Evolutionary conservation across 2,113 vertebrate species (phyloP).

Genomic region (Poeciliopsis prolifica): DNA sequence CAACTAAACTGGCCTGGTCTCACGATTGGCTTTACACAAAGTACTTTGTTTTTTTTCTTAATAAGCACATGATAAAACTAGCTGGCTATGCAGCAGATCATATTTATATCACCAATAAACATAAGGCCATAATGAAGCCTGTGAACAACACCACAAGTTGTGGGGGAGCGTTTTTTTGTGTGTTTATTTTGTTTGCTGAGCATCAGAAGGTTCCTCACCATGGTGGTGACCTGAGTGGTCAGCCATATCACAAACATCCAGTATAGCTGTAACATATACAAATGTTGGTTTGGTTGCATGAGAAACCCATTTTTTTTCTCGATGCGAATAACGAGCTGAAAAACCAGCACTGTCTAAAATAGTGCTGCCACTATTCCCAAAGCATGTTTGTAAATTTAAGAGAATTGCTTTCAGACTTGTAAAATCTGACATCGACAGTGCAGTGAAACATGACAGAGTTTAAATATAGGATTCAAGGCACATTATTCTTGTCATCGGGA

Average conservation of each 20-base stretch:
- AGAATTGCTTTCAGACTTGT: slow-evolving; percentile 4
- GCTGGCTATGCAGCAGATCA: background rate
- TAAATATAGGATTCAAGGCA: slow-evolving; percentile 28
- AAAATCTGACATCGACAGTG: background rate
- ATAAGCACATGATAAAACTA: background rate
- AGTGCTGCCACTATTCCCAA: background rate
- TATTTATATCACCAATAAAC: background rate
- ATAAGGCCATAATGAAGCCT: too few relatives aligned
- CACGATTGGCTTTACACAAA: background rate
- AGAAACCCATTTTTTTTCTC: background rate
- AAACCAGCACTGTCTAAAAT: background rate
- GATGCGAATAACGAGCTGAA: background rate
- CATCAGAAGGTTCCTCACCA: too few relatives aligned
- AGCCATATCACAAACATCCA: too few relatives aligned
- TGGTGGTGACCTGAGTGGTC: too few relatives aligned
- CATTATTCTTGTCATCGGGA: background rate
- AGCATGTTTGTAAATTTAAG: background rate
- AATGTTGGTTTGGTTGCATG: too few relatives aligned
- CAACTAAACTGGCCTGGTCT: background rate
- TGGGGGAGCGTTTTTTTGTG: too few relatives aligned
- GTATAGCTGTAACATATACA: too few relatives aligned
- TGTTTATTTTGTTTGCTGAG: too few relatives aligned
- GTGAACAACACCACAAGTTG: too few relatives aligned
- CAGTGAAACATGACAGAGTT: background rate
- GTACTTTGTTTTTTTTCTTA: background rate